Conservation (phyloP, 2,797 vertebrate genomes). For the Bryconaethiops microstoma region DNA sequence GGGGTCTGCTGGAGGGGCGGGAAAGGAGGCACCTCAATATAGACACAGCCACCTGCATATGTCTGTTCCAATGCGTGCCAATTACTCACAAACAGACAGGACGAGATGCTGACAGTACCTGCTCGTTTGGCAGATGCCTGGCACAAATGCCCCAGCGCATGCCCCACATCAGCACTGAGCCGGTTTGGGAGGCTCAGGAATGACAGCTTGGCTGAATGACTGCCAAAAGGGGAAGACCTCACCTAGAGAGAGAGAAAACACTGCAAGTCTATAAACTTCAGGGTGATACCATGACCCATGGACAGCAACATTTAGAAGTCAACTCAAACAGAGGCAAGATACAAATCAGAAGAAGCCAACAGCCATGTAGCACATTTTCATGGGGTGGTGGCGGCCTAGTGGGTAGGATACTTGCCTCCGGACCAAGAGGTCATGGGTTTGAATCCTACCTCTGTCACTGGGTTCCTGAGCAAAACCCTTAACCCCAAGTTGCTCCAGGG, state of each 20-base stretch:
- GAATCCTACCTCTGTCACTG: too few species aligned
- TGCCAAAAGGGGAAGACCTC: conserved; percentile 63
- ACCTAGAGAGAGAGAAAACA: conserved; percentile 28
- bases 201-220: conserved; percentile 75
- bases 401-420: too few species aligned
- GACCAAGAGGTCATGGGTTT: too few species aligned
- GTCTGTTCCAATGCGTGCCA: conserved; percentile 76
- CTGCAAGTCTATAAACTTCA: conserved; percentile 14
- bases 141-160: conserved; percentile 59
- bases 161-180: conserved; percentile 63
- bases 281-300: background rate
- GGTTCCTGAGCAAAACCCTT: too few species aligned
- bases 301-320: background rate
- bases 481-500: too few species aligned
- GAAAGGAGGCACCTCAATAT: conserved; percentile 64
- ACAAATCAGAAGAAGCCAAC: background rate
- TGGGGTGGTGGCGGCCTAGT: too few species aligned
- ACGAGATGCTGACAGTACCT: conserved; percentile 59
- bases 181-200: conserved; percentile 63
- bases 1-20: conserved; percentile 66
- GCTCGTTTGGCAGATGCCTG: conserved; percentile 62
- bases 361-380: background rate
- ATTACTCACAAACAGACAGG: conserved; percentile 78
- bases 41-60: conserved; percentile 76
- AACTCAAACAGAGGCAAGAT: background rate